Evolutionary conservation across 2,888 invertebrate species (phyloP), one percentile per base, ranked within the genome.

Genomic region (Acleris holmiana): DNA sequence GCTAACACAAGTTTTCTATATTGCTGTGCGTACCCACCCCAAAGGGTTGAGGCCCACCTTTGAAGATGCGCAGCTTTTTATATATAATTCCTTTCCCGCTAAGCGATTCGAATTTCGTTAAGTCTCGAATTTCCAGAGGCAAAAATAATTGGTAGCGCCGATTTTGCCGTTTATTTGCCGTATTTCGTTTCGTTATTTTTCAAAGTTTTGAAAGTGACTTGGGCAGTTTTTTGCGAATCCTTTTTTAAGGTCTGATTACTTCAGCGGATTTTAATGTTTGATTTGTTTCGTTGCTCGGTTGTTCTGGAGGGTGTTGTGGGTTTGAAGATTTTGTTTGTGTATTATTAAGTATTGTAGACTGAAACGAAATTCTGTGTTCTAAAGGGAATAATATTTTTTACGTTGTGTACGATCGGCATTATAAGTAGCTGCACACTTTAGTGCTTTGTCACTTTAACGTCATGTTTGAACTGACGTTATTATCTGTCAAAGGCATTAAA

Each of bases 1-100:
- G 92, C 91, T 92, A 92, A 92, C 91, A 92, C 91, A 91, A 92
- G 91, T 92, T 91, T 92, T 91, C 92, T 92, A 91, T 91, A 91
- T 91, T 89, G 88, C 91, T 80, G 89, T 89, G 87, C 89, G 90
- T 89, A 83, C 84, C 85, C 78, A 69, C 59, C 58, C 70, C 74
- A 85, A 89, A 91, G 91, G 91, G 91, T 91, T 90, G 85, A 77
- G 78, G 68, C 83, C 89, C 87, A 90, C 90, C 91, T 91, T 91
- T 91, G 90, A 91, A 92, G 91, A 91, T 83, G 90, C 89, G 88
- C 89, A 83, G 71, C 83, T 89, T 89, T 91, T 91, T 92, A 91
- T 91, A 90, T 91, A 90, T 69, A 69, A 88, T 87, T 88, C 83
- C 83, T 81, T 83, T 81, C 83, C 86, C 85, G 78, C 86, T 90